Base-by-base conservation (phyloP, 1,140 invertebrate genomes). In the Coelopa frigida region DNA sequence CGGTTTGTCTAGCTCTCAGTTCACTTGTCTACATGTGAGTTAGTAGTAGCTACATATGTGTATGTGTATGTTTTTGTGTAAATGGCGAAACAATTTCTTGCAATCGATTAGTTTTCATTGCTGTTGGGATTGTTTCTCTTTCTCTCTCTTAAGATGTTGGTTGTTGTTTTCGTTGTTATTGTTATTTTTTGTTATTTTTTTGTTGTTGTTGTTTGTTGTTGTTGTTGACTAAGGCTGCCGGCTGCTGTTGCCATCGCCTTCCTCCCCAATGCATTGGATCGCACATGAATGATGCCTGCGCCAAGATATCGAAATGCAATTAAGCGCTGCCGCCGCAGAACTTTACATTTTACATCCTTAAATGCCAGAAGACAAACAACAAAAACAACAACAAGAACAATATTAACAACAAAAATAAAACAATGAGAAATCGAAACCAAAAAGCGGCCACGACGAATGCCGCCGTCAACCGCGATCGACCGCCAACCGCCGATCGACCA, bases 291-390 rank as follows among this genome's bases (percentile, higher is more conserved):
- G 62, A 66, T 66, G 62, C 62, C 59, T 63, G 49, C 53, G 57
- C 62, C 65, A 59, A 60, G 62, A 66, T 66, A 66, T 66, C 62
- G 62, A 66, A 66, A 66, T 66, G 62, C 62, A 66, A 66, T 66
- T 66, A 66, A 66, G 59, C 62, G 62, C 62, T n/a, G n/a, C n/a
- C n/a, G n/a, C n/a, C n/a, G n/a, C n/a, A n/a, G n/a, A n/a, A 61
- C 62, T 56, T 57, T 57, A 62, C 59, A 55, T 54, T 8, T 29
- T 8, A 43, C 41, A 43, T 43, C 33, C 33, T 32, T 23, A 27
- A 41, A 29, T 53, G 57, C 51, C 59, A 61, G 61, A 54, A 21
- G 35, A 32, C 21, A 31, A 40, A 31, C 43, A 35, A 17, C 38
- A 23, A 23, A 37, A 46, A 38, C 32, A 37, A 44, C 41, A 44